A percentile compares a stretch with the other conserved stretches of the same genome.
phyloP scores from a whole-genome alignment of 35 echinoderm and acorn worm genomes.

The Chiridota heheva region DNA sequence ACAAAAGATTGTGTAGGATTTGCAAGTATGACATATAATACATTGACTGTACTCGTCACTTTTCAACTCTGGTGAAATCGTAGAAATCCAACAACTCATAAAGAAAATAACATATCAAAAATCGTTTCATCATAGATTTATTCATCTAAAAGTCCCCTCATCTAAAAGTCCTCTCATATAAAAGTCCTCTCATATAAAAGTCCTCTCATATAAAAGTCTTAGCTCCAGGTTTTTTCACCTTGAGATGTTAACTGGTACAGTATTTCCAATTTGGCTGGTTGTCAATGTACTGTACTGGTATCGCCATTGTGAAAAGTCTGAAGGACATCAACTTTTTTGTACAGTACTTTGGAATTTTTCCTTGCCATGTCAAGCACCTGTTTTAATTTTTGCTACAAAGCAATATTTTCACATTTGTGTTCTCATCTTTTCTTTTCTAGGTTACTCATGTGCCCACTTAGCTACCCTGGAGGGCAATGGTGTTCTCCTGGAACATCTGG shows the following conservation, averaged over 20 bases:
- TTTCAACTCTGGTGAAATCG: no score
- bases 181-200: no score
- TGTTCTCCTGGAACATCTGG: slow-evolving; percentile 55
- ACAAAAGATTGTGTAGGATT: no score
- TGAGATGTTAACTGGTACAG: not conserved
- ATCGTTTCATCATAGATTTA: no score
- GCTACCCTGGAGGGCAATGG: slow-evolving; percentile 42
- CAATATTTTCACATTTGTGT: not conserved
- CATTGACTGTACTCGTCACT: no score
- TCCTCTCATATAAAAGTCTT: no score
- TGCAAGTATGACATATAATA: no score
- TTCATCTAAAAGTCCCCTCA: no score
- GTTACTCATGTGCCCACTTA: slow-evolving; percentile 84
- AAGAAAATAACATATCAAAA: no score
- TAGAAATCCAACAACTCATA: no score
- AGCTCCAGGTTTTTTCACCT: not conserved
- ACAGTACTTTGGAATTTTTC: not conserved
- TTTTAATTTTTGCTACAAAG: no score
- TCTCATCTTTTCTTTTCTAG: slow-evolving; percentile 44
- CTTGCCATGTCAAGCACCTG: not conserved
- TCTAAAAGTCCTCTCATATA: no score
- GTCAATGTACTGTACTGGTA: not conserved
- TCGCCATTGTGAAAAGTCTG: not conserved
- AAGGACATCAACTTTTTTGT: not conserved
- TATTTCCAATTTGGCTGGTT: not conserved